Evolutionary conservation across 2,888 invertebrate species (phyloP).

Genomic region (Ornithoptera priamus): DNA sequence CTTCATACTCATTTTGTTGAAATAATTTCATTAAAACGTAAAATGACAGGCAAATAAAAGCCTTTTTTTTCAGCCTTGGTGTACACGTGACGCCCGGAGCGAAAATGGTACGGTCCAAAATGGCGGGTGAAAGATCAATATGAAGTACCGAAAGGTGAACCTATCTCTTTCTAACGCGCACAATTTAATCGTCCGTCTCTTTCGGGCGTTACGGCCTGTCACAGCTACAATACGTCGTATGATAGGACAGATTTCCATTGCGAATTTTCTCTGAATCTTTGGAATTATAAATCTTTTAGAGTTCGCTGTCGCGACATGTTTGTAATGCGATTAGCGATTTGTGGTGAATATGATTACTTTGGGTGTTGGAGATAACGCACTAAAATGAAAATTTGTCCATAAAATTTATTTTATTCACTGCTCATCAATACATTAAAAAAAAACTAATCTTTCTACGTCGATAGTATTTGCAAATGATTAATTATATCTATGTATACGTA

Average conservation of each 20-base stretch:
- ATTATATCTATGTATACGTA: neutral
- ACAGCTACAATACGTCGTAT: slow-evolving; percentile 73
- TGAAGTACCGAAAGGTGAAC: slow-evolving; percentile 72
- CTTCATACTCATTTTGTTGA: slow-evolving; percentile 54
- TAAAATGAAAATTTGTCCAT: slow-evolving; percentile 53
- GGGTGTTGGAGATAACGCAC: slow-evolving; percentile 59
- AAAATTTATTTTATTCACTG: slow-evolving; percentile 21
- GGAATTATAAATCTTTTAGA: slow-evolving; percentile 51
- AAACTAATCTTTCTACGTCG: neutral
- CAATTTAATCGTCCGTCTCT: slow-evolving; percentile 44
- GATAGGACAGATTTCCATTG: slow-evolving; percentile 57
- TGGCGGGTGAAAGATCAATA: slow-evolving; percentile 81
- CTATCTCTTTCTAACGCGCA: slow-evolving; percentile 50
- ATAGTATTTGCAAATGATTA: neutral
- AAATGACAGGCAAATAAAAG: slow-evolving; percentile 73
- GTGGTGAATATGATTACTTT: slow-evolving; percentile 59
- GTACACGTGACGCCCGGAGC: slow-evolving; percentile 73
- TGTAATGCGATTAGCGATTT: slow-evolving; percentile 64
- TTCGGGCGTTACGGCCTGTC: slow-evolving; percentile 57
- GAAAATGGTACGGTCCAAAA: slow-evolving; percentile 75
- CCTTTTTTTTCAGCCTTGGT: slow-evolving; percentile 54
- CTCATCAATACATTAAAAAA: neutral
- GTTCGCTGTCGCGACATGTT: slow-evolving; percentile 52
- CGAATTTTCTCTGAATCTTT: slow-evolving; percentile 56
- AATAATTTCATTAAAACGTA: slow-evolving; percentile 72